phyloP scores from a whole-genome alignment of 2,888 invertebrate species.

The Andrena marginata region DNA sequence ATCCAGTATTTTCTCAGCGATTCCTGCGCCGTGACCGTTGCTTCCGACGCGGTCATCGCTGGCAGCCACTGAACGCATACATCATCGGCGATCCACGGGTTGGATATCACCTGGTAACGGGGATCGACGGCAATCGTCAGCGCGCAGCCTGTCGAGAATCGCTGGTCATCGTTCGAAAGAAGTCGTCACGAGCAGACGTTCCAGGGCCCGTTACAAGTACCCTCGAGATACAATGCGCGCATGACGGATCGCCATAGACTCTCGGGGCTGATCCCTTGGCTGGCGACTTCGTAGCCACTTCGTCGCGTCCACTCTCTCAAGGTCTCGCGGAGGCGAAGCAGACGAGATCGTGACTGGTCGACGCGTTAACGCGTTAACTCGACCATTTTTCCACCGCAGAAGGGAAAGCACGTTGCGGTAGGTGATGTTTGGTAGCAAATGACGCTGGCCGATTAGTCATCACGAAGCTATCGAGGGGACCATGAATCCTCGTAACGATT shows the following conservation, averaged over 20 bases:
- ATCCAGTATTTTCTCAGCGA: conserved; percentile 28
- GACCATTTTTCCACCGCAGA: not conserved
- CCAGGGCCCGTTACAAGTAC: conserved; percentile 58
- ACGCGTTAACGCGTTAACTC: not conserved
- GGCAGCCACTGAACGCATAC: conserved; percentile 30
- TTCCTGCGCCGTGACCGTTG: conserved; percentile 33
- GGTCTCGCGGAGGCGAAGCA: conserved; percentile 17
- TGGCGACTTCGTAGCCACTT: conserved; percentile 19
- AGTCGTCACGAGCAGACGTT: conserved; percentile 73
- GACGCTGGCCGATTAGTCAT: conserved; percentile 54
- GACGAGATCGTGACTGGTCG: conserved; percentile 37
- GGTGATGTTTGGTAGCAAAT: conserved; percentile 39
- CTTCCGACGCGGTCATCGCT: conserved; percentile 26
- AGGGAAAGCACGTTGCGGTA: conserved; percentile 7
- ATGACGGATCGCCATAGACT: conserved; percentile 36
- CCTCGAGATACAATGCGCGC: conserved; percentile 58
- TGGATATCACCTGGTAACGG: conserved; percentile 63
- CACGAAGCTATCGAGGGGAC: conserved; percentile 32
- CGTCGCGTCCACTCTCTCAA: conserved; percentile 28
- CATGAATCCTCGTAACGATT: conserved; percentile 58
- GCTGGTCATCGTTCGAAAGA: conserved; percentile 77
- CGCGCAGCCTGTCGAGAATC: conserved; percentile 60
- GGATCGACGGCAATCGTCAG: conserved; percentile 64
- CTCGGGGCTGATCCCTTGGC: conserved; percentile 20
- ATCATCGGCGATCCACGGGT: conserved; percentile 56